Conservation (phyloP, 2,888 invertebrate species). For the Neoscelio sp. region DNA sequence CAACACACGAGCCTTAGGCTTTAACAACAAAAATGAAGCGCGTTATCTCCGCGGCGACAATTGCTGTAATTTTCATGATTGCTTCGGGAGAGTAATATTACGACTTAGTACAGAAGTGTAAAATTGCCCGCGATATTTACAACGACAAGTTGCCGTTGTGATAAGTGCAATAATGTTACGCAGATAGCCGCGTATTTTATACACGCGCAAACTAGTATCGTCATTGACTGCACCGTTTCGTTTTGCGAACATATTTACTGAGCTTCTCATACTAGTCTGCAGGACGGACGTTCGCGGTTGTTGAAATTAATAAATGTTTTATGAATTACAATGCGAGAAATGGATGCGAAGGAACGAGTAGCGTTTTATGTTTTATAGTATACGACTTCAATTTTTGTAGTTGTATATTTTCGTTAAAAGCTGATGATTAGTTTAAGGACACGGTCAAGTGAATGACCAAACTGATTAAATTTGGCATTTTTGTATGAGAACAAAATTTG, state of each 20-base stretch:
- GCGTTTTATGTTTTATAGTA: conserved; percentile 8
- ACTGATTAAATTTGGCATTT: too few relatives aligned
- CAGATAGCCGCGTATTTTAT: conserved; percentile 38
- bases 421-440: too few relatives aligned
- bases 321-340: conserved; percentile 28
- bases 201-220: conserved; percentile 20
- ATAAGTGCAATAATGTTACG: conserved; percentile 53
- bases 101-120: conserved; percentile 46
- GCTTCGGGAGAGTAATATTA: conserved; percentile 53
- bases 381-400: too few relatives aligned
- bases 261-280: conserved; percentile 29
- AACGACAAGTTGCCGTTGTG: conserved; percentile 40
- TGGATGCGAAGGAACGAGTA: too few relatives aligned
- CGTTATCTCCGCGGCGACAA: conserved; percentile 55
- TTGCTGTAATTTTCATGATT: conserved; percentile 55
- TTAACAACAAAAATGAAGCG: conserved; percentile 38
- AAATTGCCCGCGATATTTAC: conserved; percentile 53
- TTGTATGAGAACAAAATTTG: too few relatives aligned
- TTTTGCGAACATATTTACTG: conserved; percentile 40
- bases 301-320: conserved; percentile 40
- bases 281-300: conserved; percentile 7
- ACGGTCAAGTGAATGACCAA: too few relatives aligned
- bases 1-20: conserved; percentile 25
- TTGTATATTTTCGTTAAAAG: too few relatives aligned
- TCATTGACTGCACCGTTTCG: conserved; percentile 40